These are phyloP conservation scores for Greenwoodochromis staneri DNA, from an alignment of 2,113 vertebrate genomes.

Conservation along the genomic window DNA sequence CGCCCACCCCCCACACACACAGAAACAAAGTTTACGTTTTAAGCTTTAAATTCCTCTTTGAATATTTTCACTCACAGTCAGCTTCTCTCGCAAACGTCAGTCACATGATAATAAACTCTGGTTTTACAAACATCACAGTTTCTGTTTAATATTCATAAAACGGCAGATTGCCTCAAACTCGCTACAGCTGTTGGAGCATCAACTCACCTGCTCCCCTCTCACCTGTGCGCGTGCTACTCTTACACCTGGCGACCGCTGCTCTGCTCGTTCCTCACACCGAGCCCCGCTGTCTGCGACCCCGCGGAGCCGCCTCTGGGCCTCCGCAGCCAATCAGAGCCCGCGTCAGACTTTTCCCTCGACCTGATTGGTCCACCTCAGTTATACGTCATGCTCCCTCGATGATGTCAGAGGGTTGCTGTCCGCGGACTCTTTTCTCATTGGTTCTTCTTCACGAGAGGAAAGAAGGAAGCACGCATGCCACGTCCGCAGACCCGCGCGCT, in stretches of 20 bases:
- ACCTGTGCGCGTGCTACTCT: not conserved
- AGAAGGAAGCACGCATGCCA: not conserved
- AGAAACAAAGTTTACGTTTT: not conserved
- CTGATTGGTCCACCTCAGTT: conserved; percentile 18
- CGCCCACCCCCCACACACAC: not conserved
- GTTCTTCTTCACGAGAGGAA: not conserved
- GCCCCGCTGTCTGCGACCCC: not conserved
- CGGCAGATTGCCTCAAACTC: not conserved
- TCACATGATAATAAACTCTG: not conserved
- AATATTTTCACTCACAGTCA: not conserved
- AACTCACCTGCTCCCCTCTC: not conserved
- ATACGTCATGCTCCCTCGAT: fast-evolving
- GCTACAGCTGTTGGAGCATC: not conserved
- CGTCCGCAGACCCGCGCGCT: not conserved
- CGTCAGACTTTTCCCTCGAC: not conserved
- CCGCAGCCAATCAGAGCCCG: not conserved
- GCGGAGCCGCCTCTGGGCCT: not conserved
- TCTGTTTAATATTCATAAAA: not conserved
- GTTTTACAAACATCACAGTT: not conserved
- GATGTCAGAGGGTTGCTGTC: not conserved
- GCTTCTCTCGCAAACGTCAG: not conserved
- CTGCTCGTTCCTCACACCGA: not conserved
- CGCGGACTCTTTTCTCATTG: not conserved
- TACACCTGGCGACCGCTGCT: not conserved
- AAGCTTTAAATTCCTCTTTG: not conserved